These are phyloP conservation scores for Adelges cooleyi DNA, from an alignment of 1,140 invertebrate genomes.

Conservation along the genomic window DNA sequence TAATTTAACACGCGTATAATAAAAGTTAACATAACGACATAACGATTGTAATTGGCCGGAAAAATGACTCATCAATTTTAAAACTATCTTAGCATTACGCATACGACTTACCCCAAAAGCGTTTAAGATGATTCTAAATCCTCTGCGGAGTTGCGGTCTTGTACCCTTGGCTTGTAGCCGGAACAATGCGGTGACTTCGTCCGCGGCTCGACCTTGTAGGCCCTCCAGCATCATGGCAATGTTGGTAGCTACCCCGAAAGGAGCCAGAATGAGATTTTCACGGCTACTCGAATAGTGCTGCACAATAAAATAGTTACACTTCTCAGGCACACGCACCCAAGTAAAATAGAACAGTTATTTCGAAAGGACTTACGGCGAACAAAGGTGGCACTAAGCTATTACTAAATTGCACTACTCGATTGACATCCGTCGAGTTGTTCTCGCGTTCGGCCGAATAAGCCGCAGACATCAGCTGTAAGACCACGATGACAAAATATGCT, in stretches of 20 bases:
- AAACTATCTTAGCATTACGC: not conserved
- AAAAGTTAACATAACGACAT: not conserved
- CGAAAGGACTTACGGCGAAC: conserved; percentile 30
- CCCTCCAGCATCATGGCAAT: conserved; percentile 36
- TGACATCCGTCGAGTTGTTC: conserved; percentile 13
- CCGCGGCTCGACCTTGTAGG: conserved; percentile 31
- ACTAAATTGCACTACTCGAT: conserved; percentile 30
- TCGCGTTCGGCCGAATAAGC: not conserved
- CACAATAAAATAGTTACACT: not conserved
- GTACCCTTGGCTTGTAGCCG: conserved; percentile 27
- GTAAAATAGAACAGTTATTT: too few species aligned
- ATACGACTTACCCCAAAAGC: conserved; percentile 32
- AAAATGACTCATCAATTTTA: too few species aligned
- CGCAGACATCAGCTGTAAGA: not conserved
- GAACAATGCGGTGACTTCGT: conserved; percentile 33
- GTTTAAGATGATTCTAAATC: conserved; percentile 32
- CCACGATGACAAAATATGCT: too few species aligned
- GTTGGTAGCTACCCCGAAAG: conserved; percentile 35
- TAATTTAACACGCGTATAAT: not conserved
- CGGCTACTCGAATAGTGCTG: conserved; percentile 24
- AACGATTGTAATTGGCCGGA: too few species aligned
- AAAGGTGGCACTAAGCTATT: conserved; percentile 33
- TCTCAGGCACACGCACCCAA: too few species aligned
- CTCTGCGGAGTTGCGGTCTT: conserved; percentile 32
- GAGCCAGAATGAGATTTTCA: conserved; percentile 35